Base-by-base conservation (phyloP, 1,140 invertebrate genomes). In the Gryllus bimaculatus region DNA sequence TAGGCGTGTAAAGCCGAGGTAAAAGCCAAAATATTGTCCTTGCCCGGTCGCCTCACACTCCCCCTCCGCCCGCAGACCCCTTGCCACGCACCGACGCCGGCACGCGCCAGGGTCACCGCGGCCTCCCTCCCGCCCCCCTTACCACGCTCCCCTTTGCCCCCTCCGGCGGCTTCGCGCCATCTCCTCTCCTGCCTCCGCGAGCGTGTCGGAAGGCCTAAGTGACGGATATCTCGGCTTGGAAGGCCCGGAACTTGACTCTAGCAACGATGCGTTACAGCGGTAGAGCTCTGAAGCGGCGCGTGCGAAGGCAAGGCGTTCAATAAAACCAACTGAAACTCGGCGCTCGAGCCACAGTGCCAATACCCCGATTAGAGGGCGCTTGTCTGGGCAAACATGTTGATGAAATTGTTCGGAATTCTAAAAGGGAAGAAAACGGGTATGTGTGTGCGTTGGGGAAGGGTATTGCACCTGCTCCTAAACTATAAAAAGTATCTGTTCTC, bases 1-100 rank as follows among this genome's bases (percentile, higher is more conserved):
- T 66, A 66, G 54, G 54, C 54, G 18, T 66, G 54, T 66, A 66
- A 66, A 66, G 54, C 54, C 18, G 54, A 10, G 7, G 54, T 66
- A 66, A 66, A 66, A 66, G 54, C 54, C 54, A 66, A 66, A 66
- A 66, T 66, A 66, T 66, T 66, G 54, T 66, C 54, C 54, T 66
- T 66, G 54, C 54, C 54, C 10, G 54, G 10, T 13, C 18, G 54
- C 54, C 54, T 66, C 54, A 10, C 54, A 18, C 54, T 66, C 54
- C 18, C 54, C 54, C 54, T 66, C 26, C 26, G 26, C 18, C 54
- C 54, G 18, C 10, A 66, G 54, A 7, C 54, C 54, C 26, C 26
- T 39, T 5, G 54, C 54, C 54, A 0, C 54, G 54, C 10, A 66
- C 10, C 10, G 54, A 10, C 10, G 18, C 10, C 54, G 54, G 54